These are phyloP conservation scores for Brachypodius melanocephalos DNA, from an alignment of 2,113 vertebrate species.

Conservation along the genomic window DNA sequence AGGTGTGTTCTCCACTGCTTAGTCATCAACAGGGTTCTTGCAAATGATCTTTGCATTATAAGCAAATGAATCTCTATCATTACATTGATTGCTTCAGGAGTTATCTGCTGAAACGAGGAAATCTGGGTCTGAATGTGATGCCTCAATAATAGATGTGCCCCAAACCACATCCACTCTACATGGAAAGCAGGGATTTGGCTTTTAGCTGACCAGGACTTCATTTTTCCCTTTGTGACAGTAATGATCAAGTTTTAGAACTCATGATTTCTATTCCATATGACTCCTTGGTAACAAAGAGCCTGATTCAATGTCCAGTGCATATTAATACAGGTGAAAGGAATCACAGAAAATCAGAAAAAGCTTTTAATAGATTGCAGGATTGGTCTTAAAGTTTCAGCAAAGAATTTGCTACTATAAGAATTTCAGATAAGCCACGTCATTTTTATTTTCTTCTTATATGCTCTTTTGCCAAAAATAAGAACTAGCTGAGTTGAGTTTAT, in stretches of 20 bases:
- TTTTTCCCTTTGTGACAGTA: background rate
- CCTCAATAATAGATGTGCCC: background rate
- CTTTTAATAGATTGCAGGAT: background rate
- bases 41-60: background rate
- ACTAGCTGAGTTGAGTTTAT: background rate
- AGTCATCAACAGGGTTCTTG: background rate
- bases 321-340: background rate
- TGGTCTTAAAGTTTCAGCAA: background rate
- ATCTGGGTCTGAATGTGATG: background rate
- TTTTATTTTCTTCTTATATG: conserved; percentile 1
- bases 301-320: background rate
- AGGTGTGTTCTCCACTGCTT: background rate
- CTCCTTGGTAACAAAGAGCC: background rate
- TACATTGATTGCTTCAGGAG: background rate
- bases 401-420: background rate
- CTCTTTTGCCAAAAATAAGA: background rate
- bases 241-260: background rate
- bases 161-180: background rate
- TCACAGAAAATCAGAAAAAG: background rate
- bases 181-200: background rate
- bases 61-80: background rate
- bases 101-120: background rate
- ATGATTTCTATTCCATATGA: background rate
- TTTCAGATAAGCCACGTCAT: background rate
- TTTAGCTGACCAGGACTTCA: background rate